phyloP scores from a whole-genome alignment of 1,140 invertebrate genomes.

The Nebria ingens region DNA sequence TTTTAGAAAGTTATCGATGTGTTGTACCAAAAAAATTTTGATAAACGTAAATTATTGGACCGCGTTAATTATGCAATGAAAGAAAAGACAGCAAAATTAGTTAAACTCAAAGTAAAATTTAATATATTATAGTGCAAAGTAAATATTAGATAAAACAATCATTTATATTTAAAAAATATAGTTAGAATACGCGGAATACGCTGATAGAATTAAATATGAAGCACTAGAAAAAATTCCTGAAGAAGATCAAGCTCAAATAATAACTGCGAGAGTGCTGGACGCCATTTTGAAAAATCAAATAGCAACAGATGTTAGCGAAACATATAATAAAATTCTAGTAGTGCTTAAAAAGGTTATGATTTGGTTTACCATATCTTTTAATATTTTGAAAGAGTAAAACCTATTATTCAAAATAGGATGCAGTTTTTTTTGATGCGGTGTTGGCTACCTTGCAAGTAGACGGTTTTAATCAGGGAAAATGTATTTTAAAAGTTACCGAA shows the following conservation, averaged over 20 bases:
- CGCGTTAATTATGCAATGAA: conserved; percentile 44
- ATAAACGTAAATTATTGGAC: conserved; percentile 46
- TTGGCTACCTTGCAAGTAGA: conserved; percentile 43
- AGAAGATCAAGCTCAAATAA: conserved; percentile 40
- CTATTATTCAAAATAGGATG: conserved; percentile 37
- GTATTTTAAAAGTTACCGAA: conserved; percentile 45
- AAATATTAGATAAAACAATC: conserved; percentile 6
- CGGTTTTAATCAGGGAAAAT: conserved; percentile 42
- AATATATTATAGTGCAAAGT: conserved; percentile 10
- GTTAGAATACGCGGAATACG: conserved; percentile 37
- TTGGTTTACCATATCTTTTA: too few relatives aligned
- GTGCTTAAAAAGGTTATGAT: conserved; percentile 46
- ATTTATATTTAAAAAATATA: conserved; percentile 21
- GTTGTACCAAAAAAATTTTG: conserved; percentile 45
- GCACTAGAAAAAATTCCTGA: conserved; percentile 36
- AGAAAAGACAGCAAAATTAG: conserved; percentile 42
- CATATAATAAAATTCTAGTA: conserved; percentile 45
- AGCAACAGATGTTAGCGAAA: conserved; percentile 44
- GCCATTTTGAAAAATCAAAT: conserved; percentile 47
- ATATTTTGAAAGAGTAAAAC: neutral
- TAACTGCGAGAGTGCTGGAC: conserved; percentile 42
- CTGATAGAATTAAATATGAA: conserved; percentile 38
- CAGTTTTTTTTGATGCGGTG: conserved; percentile 46
- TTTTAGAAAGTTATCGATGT: conserved; percentile 43
- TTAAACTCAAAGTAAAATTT: conserved; percentile 40